Evolutionary conservation across 2,113 vertebrate genomes (phyloP).

Genomic region (Eudyptes chrysolophus): DNA sequence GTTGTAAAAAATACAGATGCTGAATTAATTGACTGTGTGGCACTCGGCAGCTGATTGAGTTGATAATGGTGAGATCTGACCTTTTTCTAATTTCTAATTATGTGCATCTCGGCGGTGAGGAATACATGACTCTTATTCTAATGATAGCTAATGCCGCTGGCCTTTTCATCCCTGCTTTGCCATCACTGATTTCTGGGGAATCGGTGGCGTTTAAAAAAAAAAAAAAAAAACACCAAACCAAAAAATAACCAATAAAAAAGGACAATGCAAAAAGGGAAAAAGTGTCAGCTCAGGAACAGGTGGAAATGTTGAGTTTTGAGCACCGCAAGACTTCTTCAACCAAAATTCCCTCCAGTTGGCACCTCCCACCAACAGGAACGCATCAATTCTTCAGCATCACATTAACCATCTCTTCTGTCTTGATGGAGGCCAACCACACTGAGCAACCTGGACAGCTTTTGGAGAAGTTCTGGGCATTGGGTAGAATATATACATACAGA

Average conservation of each 20-base stretch:
- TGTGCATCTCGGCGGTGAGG: slow-evolving; percentile 77
- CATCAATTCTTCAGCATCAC: background rate
- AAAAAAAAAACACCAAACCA: no score
- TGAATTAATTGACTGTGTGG: slow-evolving; percentile 98
- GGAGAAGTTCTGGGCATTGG: background rate
- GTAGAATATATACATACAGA: background rate
- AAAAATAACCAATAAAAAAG: background rate
- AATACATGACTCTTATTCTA: slow-evolving; percentile 80
- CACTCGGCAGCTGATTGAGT: slow-evolving; percentile 87
- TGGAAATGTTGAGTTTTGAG: background rate
- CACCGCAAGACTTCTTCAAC: background rate
- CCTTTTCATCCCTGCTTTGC: slow-evolving; percentile 54
- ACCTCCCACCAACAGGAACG: background rate
- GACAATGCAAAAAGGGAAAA: background rate
- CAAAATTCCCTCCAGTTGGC: background rate
- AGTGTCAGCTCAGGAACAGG: background rate
- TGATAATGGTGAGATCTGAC: slow-evolving; percentile 88
- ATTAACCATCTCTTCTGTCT: background rate
- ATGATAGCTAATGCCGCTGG: slow-evolving; percentile 70
- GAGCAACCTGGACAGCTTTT: background rate
- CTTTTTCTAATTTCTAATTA: slow-evolving; percentile 94
- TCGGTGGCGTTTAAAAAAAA: background rate
- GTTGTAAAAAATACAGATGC: slow-evolving; percentile 99
- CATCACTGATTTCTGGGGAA: background rate
- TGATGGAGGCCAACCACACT: background rate